A percentile compares a stretch with the other conserved stretches of the same genome.
Evolutionary conservation across 2,888 invertebrate species (phyloP).

Genomic region (Pyrrhosoma nymphula): DNA sequence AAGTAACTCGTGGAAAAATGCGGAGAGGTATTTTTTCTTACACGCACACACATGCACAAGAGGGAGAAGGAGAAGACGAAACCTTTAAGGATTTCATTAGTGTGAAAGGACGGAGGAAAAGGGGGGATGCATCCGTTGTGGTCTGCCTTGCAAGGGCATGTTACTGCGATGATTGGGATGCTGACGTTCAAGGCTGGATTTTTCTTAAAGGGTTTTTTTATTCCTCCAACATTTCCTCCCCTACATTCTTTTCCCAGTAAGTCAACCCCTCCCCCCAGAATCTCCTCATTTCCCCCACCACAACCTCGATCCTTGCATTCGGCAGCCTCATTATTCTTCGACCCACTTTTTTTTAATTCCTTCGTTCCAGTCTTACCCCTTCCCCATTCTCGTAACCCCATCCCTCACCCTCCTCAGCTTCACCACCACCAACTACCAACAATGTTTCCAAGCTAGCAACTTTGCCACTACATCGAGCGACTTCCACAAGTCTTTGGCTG

Average conservation of each 20-base stretch:
- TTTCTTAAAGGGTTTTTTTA: slow-evolving; percentile 12
- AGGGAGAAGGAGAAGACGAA: neutral
- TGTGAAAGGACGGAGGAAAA: neutral
- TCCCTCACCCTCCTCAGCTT: neutral
- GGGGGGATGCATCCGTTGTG: neutral
- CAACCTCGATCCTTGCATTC: neutral
- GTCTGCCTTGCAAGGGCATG: slow-evolving; percentile 15
- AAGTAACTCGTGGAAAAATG: neutral
- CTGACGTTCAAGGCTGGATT: neutral
- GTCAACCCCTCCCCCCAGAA: neutral
- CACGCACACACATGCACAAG: neutral
- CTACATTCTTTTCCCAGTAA: neutral
- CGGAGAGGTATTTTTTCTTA: neutral
- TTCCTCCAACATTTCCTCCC: neutral
- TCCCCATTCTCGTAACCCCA: neutral
- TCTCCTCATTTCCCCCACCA: neutral
- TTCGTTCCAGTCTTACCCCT: neutral
- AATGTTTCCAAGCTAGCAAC: no score
- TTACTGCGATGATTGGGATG: slow-evolving; percentile 48
- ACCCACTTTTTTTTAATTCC: neutral
- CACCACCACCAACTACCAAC: neutral
- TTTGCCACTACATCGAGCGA: no score
- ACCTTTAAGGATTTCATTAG: slow-evolving; percentile 48
- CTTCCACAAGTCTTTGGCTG: no score
- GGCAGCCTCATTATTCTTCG: neutral